phyloP scores from a whole-genome alignment of 2,797 vertebrate species.

The Serranus cabrilla region DNA sequence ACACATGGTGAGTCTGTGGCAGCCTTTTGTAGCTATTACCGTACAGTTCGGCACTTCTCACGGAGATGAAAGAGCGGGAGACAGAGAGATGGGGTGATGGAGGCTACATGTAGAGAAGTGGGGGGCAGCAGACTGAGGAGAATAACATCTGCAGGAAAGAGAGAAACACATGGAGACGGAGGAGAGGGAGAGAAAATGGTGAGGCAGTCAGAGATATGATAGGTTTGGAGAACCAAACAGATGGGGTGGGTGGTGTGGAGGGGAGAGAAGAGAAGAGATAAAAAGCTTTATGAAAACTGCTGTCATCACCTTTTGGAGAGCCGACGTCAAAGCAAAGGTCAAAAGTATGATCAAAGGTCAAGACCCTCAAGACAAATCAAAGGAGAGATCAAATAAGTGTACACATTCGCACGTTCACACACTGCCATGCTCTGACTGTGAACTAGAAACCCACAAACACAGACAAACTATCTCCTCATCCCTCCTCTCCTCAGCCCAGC shows the following conservation, averaged over 20 bases:
- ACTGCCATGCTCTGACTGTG: neutral
- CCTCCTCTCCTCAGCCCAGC: constrained; percentile 11
- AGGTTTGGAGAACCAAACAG: neutral
- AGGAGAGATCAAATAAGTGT: constrained; percentile 19
- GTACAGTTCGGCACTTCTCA: constrained; percentile 12
- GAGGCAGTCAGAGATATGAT: constrained; percentile 7
- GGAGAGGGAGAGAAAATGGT: neutral
- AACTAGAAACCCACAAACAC: constrained; percentile 11
- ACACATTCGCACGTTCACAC: constrained; percentile 9
- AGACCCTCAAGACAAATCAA: constrained; percentile 29
- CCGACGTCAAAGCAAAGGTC: constrained; percentile 48
- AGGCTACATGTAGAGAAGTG: constrained; percentile 27
- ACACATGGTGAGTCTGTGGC: constrained; percentile 34
- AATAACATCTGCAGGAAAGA: constrained; percentile 59
- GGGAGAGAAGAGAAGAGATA: constrained; percentile 12
- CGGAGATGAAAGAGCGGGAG: constrained; percentile 23
- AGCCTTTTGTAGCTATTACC: constrained; percentile 5
- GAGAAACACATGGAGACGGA: constrained; percentile 40
- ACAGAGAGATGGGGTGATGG: constrained; percentile 39
- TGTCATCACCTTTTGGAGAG: constrained; percentile 32
- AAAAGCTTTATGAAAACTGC: constrained; percentile 41
- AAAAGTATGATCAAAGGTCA: constrained; percentile 45
- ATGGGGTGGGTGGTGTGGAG: neutral
- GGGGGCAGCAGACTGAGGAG: constrained; percentile 32
- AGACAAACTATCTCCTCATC: constrained; percentile 10